Evolutionary conservation across 2,113 vertebrate species (phyloP), one percentile per base, ranked within the genome.

Genomic region (Emydocephalus ijimae): DNA sequence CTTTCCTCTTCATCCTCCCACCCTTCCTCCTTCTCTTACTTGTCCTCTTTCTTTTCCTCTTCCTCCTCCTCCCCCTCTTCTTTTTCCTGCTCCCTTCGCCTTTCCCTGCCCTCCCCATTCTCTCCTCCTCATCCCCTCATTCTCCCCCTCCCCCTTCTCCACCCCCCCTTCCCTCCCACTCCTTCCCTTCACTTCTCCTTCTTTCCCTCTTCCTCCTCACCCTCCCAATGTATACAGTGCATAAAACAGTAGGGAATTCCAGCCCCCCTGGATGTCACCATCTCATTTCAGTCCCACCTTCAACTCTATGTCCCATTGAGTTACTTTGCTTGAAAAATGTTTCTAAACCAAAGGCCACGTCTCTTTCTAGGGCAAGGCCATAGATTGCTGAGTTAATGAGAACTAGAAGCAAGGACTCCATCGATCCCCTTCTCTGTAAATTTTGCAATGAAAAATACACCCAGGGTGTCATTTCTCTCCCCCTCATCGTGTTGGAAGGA

Each of bases 1-100:
- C 48, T 8, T 8, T 48, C 48, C 48, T 48, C 48, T 4, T 48
- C 52, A 11, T 12, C 52, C 11, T 54, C 10, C 10, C 10, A 12
- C 52, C 52, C 11, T 11, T 54, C 52, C 55, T 6, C 18, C 55
- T 56, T 0, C 20, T 56, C 20, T 1, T 9, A 8, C 7, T 48
- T 48, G 6, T 48, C 48, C 48, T 48, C 6, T 48, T 48, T 6
- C 48, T 48, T 7, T 48, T 48, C 3, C 24, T 29, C 0, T 1
- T 24, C 2, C 9, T 12, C 1, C 24, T 1, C 3, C 24, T 29
- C 0, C 6, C 21, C 8, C 1, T 7, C 56, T 1, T 8, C 6
- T 7, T 15, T 23, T 2, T 23, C 56, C 21, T 4, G 5, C 1
- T 4, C 21, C 21, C 21, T 1, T 15, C 6, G 5, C 21, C 21